Evolutionary conservation across 2,797 vertebrate genomes (phyloP).

Genomic region (Podargus strigoides): DNA sequence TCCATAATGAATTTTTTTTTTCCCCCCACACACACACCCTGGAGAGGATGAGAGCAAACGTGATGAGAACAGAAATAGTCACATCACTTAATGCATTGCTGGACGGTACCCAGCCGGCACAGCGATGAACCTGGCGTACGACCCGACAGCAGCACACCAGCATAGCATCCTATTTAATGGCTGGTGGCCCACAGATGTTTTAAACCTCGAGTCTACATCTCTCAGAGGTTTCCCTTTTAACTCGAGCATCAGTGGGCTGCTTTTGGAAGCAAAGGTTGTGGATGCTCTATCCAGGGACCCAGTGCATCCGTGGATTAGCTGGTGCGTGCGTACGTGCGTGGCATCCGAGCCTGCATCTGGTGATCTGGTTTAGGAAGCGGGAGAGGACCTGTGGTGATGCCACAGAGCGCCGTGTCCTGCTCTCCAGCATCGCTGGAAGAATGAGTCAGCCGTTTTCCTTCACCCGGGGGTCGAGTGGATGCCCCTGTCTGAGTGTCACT

Average conservation of each 20-base stretch:
- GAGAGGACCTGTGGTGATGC: not conserved
- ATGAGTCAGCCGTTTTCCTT: slow-evolving; percentile 51
- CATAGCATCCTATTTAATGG: slow-evolving; percentile 55
- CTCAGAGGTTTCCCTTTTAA: not conserved
- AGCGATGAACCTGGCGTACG: slow-evolving; percentile 44
- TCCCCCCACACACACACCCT: not conserved
- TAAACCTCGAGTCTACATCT: slow-evolving; percentile 3
- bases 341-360: not conserved
- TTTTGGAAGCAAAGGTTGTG: not conserved
- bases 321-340: not conserved
- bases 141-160: slow-evolving; percentile 18
- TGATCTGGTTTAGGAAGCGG: not conserved
- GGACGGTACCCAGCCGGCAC: slow-evolving; percentile 47
- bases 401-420: not conserved
- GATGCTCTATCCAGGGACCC: not conserved
- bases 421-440: not conserved
- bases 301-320: not conserved
- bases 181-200: slow-evolving; percentile 54
- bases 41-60: slow-evolving; percentile 55
- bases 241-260: not conserved
- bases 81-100: slow-evolving; percentile 61
- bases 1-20: not conserved
- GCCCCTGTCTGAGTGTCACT: slow-evolving; percentile 28
- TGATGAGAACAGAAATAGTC: slow-evolving; percentile 66
- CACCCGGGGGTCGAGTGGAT: slow-evolving; percentile 13